These are phyloP conservation scores for Whitmania pigra DNA, from an alignment of 1,140 invertebrate species.

Conservation along the genomic window DNA sequence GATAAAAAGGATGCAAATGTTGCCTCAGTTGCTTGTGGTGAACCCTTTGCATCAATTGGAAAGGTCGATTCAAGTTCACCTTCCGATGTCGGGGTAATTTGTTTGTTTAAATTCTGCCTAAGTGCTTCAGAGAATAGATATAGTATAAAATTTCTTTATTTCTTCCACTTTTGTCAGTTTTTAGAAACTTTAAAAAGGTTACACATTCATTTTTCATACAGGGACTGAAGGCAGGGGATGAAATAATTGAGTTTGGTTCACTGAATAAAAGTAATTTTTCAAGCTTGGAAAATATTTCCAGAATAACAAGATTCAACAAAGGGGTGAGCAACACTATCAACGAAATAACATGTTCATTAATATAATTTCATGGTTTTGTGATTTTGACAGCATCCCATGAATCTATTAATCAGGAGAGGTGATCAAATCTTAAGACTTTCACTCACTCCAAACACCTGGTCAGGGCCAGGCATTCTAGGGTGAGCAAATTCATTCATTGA, in stretches of 20 bases:
- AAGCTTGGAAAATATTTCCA: conserved; percentile 50
- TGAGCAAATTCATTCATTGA: conserved; percentile 12
- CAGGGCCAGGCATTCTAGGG: conserved; percentile 34
- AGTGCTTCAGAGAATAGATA: neutral
- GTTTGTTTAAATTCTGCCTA: neutral
- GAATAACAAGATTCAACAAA: conserved; percentile 59
- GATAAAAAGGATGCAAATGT: neutral
- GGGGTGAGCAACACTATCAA: neutral
- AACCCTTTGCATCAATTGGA: conserved; percentile 59
- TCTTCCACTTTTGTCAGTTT: too few species aligned
- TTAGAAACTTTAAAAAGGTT: too few species aligned
- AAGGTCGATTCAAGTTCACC: conserved; percentile 64
- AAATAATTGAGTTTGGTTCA: conserved; percentile 69
- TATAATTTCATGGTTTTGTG: conserved; percentile 7
- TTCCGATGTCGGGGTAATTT: conserved; percentile 59
- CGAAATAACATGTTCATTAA: neutral
- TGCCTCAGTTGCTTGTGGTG: conserved; percentile 26
- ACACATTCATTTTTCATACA: conserved; percentile 42
- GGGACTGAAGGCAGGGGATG: conserved; percentile 63
- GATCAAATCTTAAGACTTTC: conserved; percentile 27
- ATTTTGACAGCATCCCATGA: conserved; percentile 30
- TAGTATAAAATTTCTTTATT: too few species aligned
- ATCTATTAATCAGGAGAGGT: conserved; percentile 29
- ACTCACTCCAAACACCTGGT: conserved; percentile 33
- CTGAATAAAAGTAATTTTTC: conserved; percentile 60